Percentiles rank a stretch among this genome's conserved stretches.
phyloP scores from a whole-genome alignment of 2,113 vertebrate genomes.

The Tetrax tetrax region DNA sequence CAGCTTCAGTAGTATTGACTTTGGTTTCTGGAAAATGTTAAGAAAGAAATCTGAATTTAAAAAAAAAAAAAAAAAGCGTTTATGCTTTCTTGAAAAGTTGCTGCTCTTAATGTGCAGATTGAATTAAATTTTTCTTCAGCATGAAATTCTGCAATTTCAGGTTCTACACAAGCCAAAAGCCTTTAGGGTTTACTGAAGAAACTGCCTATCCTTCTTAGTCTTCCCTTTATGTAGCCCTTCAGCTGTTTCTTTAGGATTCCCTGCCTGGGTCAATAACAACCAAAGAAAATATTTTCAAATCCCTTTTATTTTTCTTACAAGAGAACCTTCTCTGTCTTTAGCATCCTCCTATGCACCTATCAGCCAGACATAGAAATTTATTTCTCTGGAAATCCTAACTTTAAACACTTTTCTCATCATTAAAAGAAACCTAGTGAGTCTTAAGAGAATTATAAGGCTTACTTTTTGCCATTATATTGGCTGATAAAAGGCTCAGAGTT shows the following conservation, averaged over 20 bases:
- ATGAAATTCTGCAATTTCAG: neutral
- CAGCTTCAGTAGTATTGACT: neutral
- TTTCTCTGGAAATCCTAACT: conserved; percentile 49
- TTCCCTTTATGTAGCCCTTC: conserved; percentile 6
- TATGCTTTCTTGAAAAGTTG: conserved; percentile 18
- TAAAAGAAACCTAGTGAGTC: conserved; percentile 8
- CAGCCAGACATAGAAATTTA: conserved; percentile 40
- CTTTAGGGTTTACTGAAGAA: conserved; percentile 10
- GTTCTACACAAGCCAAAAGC: conserved; percentile 17
- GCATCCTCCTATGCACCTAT: conserved; percentile 61
- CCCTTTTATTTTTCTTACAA: conserved; percentile 22
- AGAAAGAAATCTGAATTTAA: neutral
- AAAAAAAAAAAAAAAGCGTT: neutral
- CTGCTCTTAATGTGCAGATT: conserved; percentile 16
- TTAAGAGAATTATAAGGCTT: conserved; percentile 56
- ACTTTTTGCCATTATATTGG: conserved; percentile 36
- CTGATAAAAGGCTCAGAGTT: conserved; percentile 50
- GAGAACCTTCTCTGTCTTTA: conserved; percentile 57
- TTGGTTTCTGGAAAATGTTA: neutral
- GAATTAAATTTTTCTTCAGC: conserved; percentile 35
- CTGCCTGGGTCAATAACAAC: conserved; percentile 18
- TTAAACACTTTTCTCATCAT: neutral
- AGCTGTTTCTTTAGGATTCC: conserved; percentile 8
- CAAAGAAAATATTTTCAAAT: conserved; percentile 33
- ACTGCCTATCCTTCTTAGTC: conserved; percentile 2